These are phyloP conservation scores for Anguilla rostrata DNA, from an alignment of 2,113 vertebrate species.

Conservation along the genomic window DNA sequence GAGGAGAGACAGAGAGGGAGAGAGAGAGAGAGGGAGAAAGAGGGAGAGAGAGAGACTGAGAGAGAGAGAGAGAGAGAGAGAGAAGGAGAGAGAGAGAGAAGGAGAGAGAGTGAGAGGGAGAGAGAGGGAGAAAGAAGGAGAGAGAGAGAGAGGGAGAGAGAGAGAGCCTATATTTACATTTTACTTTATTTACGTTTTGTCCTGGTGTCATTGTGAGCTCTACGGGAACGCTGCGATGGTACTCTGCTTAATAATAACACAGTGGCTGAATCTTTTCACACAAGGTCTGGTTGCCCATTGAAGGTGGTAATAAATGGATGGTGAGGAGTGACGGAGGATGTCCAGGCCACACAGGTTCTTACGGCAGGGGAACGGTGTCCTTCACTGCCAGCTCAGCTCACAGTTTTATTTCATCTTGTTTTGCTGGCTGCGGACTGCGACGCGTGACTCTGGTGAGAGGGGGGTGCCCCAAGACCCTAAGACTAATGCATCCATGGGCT, in stretches of 20 bases:
- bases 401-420: constrained; percentile 80
- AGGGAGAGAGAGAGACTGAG: too few relatives aligned
- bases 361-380: constrained; percentile 76
- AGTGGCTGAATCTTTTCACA: constrained; percentile 81
- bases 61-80: constrained; percentile 19
- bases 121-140: constrained; percentile 13
- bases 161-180: constrained; percentile 18
- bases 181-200: constrained; percentile 58
- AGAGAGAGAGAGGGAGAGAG: constrained; percentile 32
- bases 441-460: constrained; percentile 70
- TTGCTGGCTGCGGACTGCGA: constrained; percentile 73
- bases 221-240: constrained; percentile 75
- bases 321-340: constrained; percentile 77
- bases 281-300: constrained; percentile 80
- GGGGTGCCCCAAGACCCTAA: constrained; percentile 61
- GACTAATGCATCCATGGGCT: constrained; percentile 63
- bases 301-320: constrained; percentile 81
- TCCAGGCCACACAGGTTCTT: constrained; percentile 75
- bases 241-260: constrained; percentile 79
- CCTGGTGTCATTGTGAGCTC: constrained; percentile 62
- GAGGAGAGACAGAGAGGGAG: background rate
- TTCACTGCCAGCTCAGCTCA: constrained; percentile 78
- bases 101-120: constrained; percentile 16
- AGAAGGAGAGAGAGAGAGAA: too few relatives aligned
- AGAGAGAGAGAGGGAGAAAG: constrained; percentile 32